Conservation (phyloP, 2,113 vertebrate genomes). For the Calyptomena viridis region DNA sequence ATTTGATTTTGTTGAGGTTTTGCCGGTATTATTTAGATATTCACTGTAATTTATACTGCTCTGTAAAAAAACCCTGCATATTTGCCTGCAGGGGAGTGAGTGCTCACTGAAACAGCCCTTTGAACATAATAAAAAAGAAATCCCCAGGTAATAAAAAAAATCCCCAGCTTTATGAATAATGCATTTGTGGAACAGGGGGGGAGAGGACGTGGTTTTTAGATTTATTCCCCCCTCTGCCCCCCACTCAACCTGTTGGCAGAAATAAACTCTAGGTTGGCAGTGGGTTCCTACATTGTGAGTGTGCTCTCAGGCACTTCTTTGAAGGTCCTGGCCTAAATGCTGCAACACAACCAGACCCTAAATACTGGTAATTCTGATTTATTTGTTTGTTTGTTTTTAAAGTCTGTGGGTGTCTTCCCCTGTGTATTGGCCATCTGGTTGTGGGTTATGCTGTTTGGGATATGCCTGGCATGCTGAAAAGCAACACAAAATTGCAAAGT, state of each 20-base stretch:
- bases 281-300: neutral
- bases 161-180: constrained; percentile 35
- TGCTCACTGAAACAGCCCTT: constrained; percentile 53
- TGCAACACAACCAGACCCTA: neutral
- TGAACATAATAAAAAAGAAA: constrained; percentile 62
- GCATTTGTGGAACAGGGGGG: neutral
- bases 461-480: constrained; percentile 43
- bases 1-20: constrained; percentile 54
- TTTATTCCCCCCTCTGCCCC: neutral
- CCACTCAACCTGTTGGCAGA: constrained; percentile 42
- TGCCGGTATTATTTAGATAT: constrained; percentile 48
- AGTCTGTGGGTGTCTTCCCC: constrained; percentile 34
- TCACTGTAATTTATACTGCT: constrained; percentile 37
- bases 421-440: constrained; percentile 49
- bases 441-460: constrained; percentile 35
- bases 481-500: neutral
- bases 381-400: constrained; percentile 46
- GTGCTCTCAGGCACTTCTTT: neutral
- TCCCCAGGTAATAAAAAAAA: constrained; percentile 48
- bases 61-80: constrained; percentile 23
- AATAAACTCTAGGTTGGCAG: neutral
- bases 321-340: neutral
- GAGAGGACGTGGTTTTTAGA: constrained; percentile 21
- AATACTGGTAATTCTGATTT: constrained; percentile 7
- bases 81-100: constrained; percentile 53